Evolutionary conservation across 2,797 vertebrate genomes (phyloP).

Genomic region (Hyperoplus immaculatus): DNA sequence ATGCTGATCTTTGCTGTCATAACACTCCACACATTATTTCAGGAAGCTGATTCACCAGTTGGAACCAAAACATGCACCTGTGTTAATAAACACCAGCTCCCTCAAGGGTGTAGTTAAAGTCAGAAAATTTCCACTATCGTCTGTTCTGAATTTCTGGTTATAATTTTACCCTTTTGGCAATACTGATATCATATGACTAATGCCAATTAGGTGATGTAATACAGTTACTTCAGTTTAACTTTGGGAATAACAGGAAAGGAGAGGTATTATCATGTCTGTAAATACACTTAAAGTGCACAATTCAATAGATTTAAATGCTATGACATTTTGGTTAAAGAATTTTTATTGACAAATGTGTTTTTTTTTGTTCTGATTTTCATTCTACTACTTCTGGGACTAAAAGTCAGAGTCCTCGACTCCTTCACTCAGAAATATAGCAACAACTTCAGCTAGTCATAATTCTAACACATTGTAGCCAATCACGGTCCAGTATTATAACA

Average conservation of each 20-base stretch:
- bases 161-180: constrained; percentile 9
- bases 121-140: constrained; percentile 12
- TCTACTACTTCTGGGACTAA: background rate
- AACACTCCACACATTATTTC: constrained; percentile 3
- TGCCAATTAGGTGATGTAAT: constrained; percentile 1
- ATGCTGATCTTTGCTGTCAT: constrained; percentile 25
- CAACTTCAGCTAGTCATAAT: background rate
- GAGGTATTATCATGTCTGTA: background rate
- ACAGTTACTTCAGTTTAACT: background rate
- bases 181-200: background rate
- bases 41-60: constrained; percentile 30
- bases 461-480: background rate
- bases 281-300: background rate
- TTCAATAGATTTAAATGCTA: background rate
- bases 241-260: background rate
- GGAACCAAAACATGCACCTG: constrained; percentile 31
- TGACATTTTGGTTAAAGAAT: too few species aligned
- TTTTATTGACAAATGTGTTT: background rate
- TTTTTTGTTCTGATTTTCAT: too few species aligned
- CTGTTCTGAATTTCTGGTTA: constrained; percentile 15
- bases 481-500: background rate
- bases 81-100: constrained; percentile 37
- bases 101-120: background rate
- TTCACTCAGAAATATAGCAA: background rate
- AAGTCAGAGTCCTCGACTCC: background rate